These are phyloP conservation scores for Myrmecobius fasciatus DNA, from an alignment of 2,113 vertebrate species.

Conservation along the genomic window DNA sequence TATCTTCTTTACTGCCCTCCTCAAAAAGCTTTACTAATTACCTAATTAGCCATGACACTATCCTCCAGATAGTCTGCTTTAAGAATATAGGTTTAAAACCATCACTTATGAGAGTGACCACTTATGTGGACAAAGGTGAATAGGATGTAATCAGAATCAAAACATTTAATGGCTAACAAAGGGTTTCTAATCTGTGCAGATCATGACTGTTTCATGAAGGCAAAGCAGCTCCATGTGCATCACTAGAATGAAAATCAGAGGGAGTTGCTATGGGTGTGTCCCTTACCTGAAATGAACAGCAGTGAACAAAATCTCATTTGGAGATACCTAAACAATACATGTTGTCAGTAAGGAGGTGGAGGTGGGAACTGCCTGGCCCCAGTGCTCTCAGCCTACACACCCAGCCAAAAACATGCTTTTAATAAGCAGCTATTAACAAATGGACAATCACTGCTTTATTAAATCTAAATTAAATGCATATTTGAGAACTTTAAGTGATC, in stretches of 20 bases:
- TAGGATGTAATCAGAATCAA: background rate
- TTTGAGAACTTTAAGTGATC: slow-evolving; percentile 63
- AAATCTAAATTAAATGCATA: slow-evolving; percentile 77
- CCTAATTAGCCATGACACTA: background rate
- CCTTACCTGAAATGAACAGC: slow-evolving; percentile 30
- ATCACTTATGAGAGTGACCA: slow-evolving; percentile 2
- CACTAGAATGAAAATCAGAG: background rate
- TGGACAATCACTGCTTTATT: slow-evolving; percentile 79
- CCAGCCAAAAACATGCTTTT: slow-evolving; percentile 67
- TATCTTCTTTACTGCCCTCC: background rate
- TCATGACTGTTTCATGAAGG: background rate
- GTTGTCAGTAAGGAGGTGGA: slow-evolving; percentile 37
- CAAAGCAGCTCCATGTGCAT: background rate
- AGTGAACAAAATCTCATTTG: slow-evolving; percentile 49
- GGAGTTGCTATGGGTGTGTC: background rate
- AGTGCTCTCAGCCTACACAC: slow-evolving; percentile 3
- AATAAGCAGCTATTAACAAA: slow-evolving; percentile 79
- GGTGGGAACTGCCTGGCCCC: background rate
- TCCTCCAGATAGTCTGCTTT: background rate
- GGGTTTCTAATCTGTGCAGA: background rate
- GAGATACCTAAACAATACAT: slow-evolving; percentile 34
- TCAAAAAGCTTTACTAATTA: background rate
- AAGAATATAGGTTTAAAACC: background rate
- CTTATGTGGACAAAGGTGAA: background rate
- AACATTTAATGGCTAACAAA: background rate